Base-by-base conservation (phyloP, 2,797 vertebrate genomes). In the Moxostoma hubbsi region DNA sequence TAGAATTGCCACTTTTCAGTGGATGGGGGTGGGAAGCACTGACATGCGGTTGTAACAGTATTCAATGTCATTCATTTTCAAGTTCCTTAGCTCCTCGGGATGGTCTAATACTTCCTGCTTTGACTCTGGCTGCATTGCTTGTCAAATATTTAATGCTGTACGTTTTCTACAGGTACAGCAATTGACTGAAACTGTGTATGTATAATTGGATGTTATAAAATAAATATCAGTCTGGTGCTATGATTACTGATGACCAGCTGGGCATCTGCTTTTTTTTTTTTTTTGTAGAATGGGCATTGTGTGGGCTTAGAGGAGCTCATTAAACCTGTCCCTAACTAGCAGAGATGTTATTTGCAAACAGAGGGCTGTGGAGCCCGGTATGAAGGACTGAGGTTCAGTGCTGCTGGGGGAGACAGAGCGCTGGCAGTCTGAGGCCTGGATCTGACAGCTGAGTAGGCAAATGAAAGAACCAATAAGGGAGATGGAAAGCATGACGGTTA, bases 371-470 rank as follows among this genome's bases (percentile, higher is more conserved):
- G 68, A 68, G 65, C 9, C 65, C 15, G 58, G n/a, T 64, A 51
- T 49, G 71, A 62, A 75, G 58, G 71, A 58, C 80, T 77, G 53
- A 81, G 62, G 75, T 73, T 77, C 59, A 73, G 69, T 43, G 58
- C 81, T 82, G 75, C 83, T 81, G 79, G 36, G 36, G 36, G 64
- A 73, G 77, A 86, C 80, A 75, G 74, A 77, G 80, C 63, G 71
- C 16, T 79, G 75, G 45, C 80, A 82, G 80, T 77, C 82, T 8
- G 75, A 84, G 80, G 85, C 72, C 85, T 88, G 85, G 73, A 75
- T 62, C 73, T 86, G 87, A 88, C 84, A 84, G 84, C 77, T 84
- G 81, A 84, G 77, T 46, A 79, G 82, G 62, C 76, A 63, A 15
- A 57, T 75, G 68, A 81, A 69, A 79, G 71, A 79, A 61, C 36